These are phyloP conservation scores for Theocolax elegans DNA, from an alignment of 1,140 invertebrate species.

Conservation along the genomic window DNA sequence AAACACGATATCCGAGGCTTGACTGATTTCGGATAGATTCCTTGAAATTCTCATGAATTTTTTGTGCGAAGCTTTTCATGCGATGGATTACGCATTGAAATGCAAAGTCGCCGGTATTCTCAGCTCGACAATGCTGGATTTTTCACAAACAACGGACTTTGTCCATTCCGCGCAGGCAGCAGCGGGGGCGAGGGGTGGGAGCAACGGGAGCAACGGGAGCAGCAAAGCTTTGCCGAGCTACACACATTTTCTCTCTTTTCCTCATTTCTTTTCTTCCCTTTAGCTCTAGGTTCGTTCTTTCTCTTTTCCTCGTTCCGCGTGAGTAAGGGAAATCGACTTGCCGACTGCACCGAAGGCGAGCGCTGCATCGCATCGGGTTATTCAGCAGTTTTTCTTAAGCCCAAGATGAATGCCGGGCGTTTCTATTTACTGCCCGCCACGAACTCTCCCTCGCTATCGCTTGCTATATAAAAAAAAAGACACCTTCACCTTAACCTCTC, in stretches of 20 bases:
- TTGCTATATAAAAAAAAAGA: neutral
- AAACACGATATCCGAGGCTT: too few species aligned
- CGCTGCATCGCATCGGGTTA: constrained; percentile 8
- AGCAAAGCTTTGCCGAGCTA: neutral
- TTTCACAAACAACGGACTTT: constrained; percentile 35
- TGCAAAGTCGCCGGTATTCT: constrained; percentile 34
- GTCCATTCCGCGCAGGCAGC: neutral
- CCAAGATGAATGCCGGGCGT: constrained; percentile 21
- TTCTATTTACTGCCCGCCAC: constrained; percentile 12
- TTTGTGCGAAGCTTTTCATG: neutral
- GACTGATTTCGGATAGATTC: too few species aligned
- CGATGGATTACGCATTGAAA: constrained; percentile 32
- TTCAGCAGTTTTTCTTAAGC: constrained; percentile 33
- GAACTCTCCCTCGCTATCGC: neutral
- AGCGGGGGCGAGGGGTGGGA: too few species aligned
- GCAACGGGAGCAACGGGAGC: neutral
- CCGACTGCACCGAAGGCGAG: neutral
- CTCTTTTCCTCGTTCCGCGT: neutral
- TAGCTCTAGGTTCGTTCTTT: neutral
- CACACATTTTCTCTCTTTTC: neutral
- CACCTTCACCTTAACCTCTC: neutral
- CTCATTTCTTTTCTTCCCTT: neutral
- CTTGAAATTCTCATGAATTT: neutral
- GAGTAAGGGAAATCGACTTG: constrained; percentile 15
- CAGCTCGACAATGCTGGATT: constrained; percentile 22